A percentile compares a stretch with the other conserved stretches of the same genome.
These are phyloP conservation scores for Vultur gryphus DNA, from an alignment of 2,797 vertebrate species.

Conservation along the genomic window DNA sequence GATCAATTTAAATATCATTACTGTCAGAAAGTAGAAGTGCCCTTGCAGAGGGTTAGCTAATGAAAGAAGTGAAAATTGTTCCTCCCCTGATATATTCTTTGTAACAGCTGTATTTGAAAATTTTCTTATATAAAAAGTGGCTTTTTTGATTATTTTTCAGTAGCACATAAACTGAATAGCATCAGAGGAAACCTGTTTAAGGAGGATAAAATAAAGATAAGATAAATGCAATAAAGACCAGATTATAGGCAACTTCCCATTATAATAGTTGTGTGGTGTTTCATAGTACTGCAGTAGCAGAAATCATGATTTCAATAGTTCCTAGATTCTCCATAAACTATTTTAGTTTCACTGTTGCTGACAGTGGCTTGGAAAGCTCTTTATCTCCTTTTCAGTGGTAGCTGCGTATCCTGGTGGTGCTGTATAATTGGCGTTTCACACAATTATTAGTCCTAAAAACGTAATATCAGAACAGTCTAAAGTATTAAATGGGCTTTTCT, in stretches of 20 bases:
- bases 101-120: neutral
- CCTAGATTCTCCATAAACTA: neutral
- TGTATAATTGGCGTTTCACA: neutral
- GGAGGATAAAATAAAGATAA: neutral
- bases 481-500: neutral
- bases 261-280: neutral
- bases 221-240: neutral
- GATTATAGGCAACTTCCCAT: neutral
- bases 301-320: neutral
- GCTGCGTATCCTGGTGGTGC: neutral
- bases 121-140: neutral
- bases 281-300: neutral
- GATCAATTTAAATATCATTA: neutral
- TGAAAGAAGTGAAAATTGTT: neutral
- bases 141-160: neutral
- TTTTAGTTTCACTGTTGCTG: neutral
- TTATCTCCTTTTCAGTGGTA: neutral
- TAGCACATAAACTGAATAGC: neutral
- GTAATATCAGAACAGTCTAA: neutral
- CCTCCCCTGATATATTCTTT: neutral
- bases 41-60: neutral
- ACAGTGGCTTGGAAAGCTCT: neutral
- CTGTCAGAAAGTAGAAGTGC: neutral
- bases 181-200: neutral
- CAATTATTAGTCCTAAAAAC: neutral